A percentile compares a stretch with the other conserved stretches of the same genome.
Evolutionary conservation across 2,888 invertebrate species (phyloP).

Genomic region (Ormia ochracea): DNA sequence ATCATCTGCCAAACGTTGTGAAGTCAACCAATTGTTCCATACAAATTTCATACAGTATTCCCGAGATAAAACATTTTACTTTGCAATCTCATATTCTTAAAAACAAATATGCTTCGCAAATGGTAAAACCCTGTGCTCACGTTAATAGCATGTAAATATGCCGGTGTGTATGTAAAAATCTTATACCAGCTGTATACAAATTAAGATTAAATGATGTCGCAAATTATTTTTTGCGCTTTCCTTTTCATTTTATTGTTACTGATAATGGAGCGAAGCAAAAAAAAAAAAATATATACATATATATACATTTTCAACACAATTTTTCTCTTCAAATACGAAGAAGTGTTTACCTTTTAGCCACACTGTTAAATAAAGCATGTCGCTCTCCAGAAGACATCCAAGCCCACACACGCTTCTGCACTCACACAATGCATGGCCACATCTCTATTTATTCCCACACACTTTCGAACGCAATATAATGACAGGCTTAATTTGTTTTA

Average conservation of each 20-base stretch:
- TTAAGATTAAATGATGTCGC: slow-evolving; percentile 41
- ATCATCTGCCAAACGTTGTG: no score
- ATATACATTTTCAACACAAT: slow-evolving; percentile 33
- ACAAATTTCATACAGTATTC: no score
- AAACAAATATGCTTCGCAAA: no score
- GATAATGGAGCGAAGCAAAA: slow-evolving; percentile 43
- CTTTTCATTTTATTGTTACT: background rate
- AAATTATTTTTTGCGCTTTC: slow-evolving; percentile 15
- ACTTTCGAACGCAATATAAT: background rate
- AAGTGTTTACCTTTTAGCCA: background rate
- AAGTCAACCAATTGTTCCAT: no score
- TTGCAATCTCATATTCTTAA: no score
- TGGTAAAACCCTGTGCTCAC: no score
- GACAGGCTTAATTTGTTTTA: background rate
- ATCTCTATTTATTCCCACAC: background rate
- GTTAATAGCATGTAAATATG: background rate
- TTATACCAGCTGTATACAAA: background rate
- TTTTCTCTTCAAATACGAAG: slow-evolving; percentile 6
- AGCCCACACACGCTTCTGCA: no score
- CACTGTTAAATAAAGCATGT: background rate
- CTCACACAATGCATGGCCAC: background rate
- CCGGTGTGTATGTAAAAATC: background rate
- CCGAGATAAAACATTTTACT: no score
- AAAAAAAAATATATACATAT: no score
- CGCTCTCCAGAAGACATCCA: background rate